Conservation (phyloP, 2,888 invertebrate species). For the Axea sp. region DNA sequence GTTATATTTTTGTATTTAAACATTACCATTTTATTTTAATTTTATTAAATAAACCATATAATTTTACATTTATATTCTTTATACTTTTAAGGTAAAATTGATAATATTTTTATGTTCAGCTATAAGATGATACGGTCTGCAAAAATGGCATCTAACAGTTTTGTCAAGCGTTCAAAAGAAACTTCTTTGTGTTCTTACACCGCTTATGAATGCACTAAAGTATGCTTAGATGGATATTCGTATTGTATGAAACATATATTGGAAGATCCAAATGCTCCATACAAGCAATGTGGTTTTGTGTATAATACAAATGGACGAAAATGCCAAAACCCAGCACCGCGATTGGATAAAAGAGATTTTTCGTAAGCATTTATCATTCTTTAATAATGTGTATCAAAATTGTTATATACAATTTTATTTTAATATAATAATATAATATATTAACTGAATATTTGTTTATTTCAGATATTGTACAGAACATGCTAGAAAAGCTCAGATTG, state of each 20-base stretch:
- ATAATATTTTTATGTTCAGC: constrained; percentile 1
- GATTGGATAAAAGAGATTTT: constrained; percentile 85
- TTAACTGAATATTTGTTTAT: constrained; percentile 8
- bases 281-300: constrained; percentile 88
- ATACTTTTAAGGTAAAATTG: no score
- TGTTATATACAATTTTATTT: no score
- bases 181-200: constrained; percentile 79
- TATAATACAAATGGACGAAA: constrained; percentile 85
- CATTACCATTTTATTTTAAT: no score
- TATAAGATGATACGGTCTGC: constrained; percentile 28
- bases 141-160: constrained; percentile 23
- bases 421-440: no score
- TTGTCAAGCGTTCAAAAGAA: constrained; percentile 66
- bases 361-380: constrained; percentile 78
- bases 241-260: constrained; percentile 92
- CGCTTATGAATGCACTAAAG: constrained; percentile 84
- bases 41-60: no score
- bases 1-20: no score
- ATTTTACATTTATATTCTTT: no score
- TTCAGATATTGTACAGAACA: constrained; percentile 86
- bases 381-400: not conserved
- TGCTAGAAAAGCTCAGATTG: constrained; percentile 83
- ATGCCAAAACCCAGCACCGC: constrained; percentile 89
- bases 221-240: constrained; percentile 85
- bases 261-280: constrained; percentile 91